A percentile compares a stretch with the other conserved stretches of the same genome.
Conservation (phyloP, 2,888 invertebrate genomes). For the Melinaea menophilus region DNA sequence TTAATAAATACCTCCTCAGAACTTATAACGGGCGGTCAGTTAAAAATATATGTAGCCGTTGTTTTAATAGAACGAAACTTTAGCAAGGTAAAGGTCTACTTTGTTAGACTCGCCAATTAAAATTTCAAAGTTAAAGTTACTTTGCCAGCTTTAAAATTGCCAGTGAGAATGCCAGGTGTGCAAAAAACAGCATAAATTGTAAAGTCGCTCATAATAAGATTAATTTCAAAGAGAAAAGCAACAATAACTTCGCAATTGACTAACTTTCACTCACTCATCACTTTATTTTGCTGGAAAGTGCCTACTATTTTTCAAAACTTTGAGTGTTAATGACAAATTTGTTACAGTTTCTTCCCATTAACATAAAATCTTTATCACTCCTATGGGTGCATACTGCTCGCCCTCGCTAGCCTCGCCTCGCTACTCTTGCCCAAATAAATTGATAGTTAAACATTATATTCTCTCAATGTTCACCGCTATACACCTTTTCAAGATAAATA, state of each 20-base stretch:
- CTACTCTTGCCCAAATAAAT: too few relatives aligned
- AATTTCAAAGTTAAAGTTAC: conserved; percentile 1
- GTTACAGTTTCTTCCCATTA: neutral
- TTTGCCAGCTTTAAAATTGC: conserved; percentile 3
- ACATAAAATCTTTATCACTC: neutral
- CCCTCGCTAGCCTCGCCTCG: too few relatives aligned
- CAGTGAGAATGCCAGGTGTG: neutral
- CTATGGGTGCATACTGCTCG: too few relatives aligned
- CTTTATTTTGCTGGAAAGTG: neutral
- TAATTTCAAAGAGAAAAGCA: conserved; percentile 13
- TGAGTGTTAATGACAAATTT: neutral
- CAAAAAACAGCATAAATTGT: conserved; percentile 7
- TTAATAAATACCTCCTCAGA: too few relatives aligned
- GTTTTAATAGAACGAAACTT: too few relatives aligned
- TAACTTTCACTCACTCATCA: neutral
- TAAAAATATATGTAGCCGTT: too few relatives aligned
- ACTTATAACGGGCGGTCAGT: too few relatives aligned
- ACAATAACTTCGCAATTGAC: conserved; percentile 4
- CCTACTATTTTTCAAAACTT: neutral
- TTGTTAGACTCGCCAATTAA: neutral
- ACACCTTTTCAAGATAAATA: too few relatives aligned
- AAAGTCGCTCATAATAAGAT: conserved; percentile 15
- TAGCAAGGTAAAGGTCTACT: too few relatives aligned
- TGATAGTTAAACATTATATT: too few relatives aligned
- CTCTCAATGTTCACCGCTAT: too few relatives aligned